Conservation (phyloP, 2,797 vertebrate species). For the Scyliorhinus canicula region DNA sequence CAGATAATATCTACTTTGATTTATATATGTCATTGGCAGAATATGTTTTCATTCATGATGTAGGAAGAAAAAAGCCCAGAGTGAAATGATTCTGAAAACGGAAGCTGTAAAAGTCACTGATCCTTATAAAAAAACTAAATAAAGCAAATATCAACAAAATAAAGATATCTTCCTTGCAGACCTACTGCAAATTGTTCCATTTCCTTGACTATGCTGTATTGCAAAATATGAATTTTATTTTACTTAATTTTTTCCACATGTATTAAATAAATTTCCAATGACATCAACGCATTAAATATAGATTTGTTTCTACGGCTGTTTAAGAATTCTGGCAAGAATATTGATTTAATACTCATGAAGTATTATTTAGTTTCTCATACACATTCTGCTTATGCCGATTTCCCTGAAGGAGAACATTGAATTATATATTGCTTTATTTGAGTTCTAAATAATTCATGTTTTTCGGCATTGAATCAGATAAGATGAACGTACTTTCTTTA, state of each 20-base stretch:
- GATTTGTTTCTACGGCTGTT: slow-evolving; percentile 1
- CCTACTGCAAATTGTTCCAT: neutral
- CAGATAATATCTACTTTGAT: neutral
- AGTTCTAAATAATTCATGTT: slow-evolving; percentile 13
- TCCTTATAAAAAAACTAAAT: neutral
- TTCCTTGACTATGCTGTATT: neutral
- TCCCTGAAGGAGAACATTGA: neutral
- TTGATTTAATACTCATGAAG: slow-evolving; percentile 26
- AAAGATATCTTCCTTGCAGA: neutral
- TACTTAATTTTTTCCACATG: no score
- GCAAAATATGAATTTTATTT: neutral
- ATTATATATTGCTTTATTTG: slow-evolving; percentile 9
- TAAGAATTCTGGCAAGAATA: neutral
- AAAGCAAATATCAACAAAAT: neutral
- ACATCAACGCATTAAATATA: slow-evolving; percentile 1
- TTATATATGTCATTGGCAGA: neutral
- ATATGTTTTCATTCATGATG: neutral
- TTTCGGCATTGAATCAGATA: neutral
- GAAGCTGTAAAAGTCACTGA: neutral
- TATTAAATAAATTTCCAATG: slow-evolving; percentile 6
- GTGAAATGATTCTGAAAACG: neutral
- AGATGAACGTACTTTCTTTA: neutral
- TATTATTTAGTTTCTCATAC: slow-evolving; percentile 9
- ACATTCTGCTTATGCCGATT: neutral
- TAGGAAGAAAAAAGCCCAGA: neutral